Evolutionary conservation across 2,888 invertebrate genomes (phyloP).

Genomic region (Steromphala cineraria): DNA sequence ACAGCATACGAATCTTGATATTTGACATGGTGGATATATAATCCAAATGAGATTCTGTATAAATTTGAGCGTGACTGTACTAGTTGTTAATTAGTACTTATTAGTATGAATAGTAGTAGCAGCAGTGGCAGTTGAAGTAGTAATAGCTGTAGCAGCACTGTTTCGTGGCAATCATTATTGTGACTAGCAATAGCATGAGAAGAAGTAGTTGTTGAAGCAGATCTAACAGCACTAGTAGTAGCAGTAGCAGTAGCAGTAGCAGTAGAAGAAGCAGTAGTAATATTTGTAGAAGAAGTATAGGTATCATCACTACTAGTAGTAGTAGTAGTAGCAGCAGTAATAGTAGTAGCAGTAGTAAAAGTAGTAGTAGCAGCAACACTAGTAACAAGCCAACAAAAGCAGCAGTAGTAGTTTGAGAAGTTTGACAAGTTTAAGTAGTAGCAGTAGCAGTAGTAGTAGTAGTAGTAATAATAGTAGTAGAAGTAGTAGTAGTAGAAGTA

Average conservation of each 20-base stretch:
- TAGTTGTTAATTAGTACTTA: too few relatives aligned
- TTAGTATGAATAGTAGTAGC: background rate
- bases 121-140: background rate
- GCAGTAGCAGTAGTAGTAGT: too few relatives aligned
- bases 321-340: constrained; percentile 34
- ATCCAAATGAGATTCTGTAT: too few relatives aligned
- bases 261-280: constrained; percentile 34
- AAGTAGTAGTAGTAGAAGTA: too few relatives aligned
- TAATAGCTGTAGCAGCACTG: background rate
- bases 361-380: background rate
- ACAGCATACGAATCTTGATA: too few relatives aligned
- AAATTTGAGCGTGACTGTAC: too few relatives aligned
- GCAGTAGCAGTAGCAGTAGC: constrained; percentile 35
- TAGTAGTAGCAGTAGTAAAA: background rate
- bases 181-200: constrained; percentile 17
- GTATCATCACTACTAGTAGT: background rate
- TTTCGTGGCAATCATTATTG: too few relatives aligned
- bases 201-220: constrained; percentile 17
- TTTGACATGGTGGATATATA: too few relatives aligned
- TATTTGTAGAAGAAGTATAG: too few relatives aligned
- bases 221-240: constrained; percentile 36
- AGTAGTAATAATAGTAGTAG: too few relatives aligned
- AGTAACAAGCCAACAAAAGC: too few relatives aligned
- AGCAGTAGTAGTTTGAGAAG: background rate
- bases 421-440: too few relatives aligned